Conservation (phyloP, 2,113 vertebrate genomes). For the Proteles cristata region DNA sequence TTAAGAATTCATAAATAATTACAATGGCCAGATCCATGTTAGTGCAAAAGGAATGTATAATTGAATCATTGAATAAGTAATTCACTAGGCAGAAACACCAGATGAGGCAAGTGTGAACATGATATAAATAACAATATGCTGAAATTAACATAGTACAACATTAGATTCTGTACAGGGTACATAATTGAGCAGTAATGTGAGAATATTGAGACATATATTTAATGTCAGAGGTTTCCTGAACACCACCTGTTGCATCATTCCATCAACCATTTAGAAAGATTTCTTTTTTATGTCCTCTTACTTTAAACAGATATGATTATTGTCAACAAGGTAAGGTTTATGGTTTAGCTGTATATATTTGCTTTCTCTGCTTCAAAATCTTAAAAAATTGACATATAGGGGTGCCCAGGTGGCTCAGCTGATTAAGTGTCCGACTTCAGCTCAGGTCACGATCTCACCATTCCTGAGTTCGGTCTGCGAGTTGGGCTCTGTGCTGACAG, state of each 20-base stretch:
- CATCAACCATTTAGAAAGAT: neutral
- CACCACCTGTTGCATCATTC: accelerated
- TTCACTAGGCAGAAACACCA: neutral
- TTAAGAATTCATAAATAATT: neutral
- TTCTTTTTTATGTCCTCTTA: neutral
- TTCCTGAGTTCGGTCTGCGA: too few species aligned
- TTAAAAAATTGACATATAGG: neutral
- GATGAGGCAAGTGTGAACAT: neutral
- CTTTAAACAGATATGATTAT: neutral
- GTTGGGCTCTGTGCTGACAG: too few species aligned
- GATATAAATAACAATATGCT: neutral
- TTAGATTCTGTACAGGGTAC: neutral
- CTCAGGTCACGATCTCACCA: too few species aligned
- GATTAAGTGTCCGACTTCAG: too few species aligned
- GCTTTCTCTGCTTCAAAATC: neutral
- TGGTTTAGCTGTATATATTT: neutral
- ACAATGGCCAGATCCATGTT: neutral
- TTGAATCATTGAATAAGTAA: neutral
- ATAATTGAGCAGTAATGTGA: neutral
- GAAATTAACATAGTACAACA: neutral
- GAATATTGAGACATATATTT: neutral
- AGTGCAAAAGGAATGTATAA: neutral
- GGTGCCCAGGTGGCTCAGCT: too few species aligned
- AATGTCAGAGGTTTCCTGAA: neutral
- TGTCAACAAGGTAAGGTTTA: neutral